These are phyloP conservation scores for Apamea monoglypha DNA, from an alignment of 2,888 invertebrate species.

Conservation along the genomic window DNA sequence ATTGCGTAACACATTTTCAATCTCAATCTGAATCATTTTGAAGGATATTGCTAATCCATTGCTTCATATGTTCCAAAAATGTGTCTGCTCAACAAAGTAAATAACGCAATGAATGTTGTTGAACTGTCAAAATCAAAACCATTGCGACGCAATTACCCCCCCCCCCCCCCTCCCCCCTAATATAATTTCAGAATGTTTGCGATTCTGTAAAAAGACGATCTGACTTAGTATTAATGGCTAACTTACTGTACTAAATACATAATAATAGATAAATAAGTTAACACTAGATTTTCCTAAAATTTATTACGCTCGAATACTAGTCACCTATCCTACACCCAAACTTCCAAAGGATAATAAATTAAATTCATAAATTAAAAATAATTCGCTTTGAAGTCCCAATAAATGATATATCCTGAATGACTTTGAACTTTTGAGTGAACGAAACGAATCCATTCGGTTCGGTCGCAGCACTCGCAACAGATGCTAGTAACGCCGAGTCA, in stretches of 20 bases:
- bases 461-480: slow-evolving; percentile 62
- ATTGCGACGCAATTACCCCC: no score
- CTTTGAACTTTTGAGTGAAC: slow-evolving; percentile 60
- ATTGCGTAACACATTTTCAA: no score
- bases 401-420: slow-evolving; percentile 54
- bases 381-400: slow-evolving; percentile 49
- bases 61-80: no score
- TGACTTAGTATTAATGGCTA: background rate
- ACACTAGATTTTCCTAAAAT: background rate
- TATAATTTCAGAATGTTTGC: background rate
- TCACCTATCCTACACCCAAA: background rate
- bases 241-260: background rate
- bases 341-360: slow-evolving; percentile 8
- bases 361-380: slow-evolving; percentile 40
- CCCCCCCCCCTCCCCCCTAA: no score
- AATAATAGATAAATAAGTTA: background rate
- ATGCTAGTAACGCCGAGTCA: slow-evolving; percentile 65
- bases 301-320: background rate
- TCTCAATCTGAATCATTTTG: no score
- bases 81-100: no score
- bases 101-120: no score
- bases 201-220: background rate
- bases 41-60: no score
- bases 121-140: no score
- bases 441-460: slow-evolving; percentile 54